Percentiles rank a stretch among this genome's conserved stretches.
These are phyloP conservation scores for Ptilodon capucinus DNA, from an alignment of 2,888 invertebrate genomes.

Conservation along the genomic window DNA sequence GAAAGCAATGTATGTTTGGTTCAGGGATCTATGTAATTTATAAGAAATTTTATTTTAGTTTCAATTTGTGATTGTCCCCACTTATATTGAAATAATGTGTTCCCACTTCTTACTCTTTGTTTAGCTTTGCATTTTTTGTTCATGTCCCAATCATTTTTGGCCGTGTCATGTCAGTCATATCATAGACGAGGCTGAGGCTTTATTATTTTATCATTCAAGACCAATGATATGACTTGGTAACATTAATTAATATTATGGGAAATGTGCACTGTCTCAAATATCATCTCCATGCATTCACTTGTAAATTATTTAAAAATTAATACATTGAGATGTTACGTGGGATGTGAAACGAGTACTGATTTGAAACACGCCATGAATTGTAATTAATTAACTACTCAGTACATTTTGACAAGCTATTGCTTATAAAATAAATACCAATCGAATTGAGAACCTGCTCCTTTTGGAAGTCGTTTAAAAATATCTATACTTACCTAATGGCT, in stretches of 20 bases:
- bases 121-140: slow-evolving; percentile 15
- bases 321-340: slow-evolving; percentile 3
- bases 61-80: slow-evolving; percentile 2
- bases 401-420: no score
- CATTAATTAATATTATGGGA: slow-evolving; percentile 17
- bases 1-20: slow-evolving; percentile 29
- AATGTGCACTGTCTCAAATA: slow-evolving; percentile 23
- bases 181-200: neutral
- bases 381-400: no score
- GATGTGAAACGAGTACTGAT: neutral
- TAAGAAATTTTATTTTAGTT: neutral
- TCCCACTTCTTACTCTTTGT: no score
- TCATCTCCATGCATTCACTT: slow-evolving; percentile 33
- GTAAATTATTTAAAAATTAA: neutral
- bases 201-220: neutral
- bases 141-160: slow-evolving; percentile 8
- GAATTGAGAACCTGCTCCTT: no score
- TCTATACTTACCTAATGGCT: no score
- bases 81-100: no score
- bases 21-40: slow-evolving; percentile 12
- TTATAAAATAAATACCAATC: no score
- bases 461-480: no score
- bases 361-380: neutral
- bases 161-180: slow-evolving; percentile 11
- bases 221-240: slow-evolving; percentile 7